Percentiles rank a stretch among this genome's conserved stretches.
phyloP scores from a whole-genome alignment of 2,888 invertebrate genomes.

The Ceriagrion tenellum region DNA sequence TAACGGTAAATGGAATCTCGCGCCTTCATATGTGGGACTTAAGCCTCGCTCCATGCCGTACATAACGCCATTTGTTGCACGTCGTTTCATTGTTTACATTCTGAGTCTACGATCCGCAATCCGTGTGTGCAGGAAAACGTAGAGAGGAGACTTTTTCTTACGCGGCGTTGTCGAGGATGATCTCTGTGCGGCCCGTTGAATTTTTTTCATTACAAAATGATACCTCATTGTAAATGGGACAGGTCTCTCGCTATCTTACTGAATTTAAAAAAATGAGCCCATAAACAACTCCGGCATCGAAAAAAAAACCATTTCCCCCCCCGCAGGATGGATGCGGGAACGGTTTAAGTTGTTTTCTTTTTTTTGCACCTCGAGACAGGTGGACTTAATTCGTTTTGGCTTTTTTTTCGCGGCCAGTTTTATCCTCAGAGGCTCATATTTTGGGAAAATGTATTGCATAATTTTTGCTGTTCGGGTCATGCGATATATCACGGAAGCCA shows the following conservation, averaged over 20 bases:
- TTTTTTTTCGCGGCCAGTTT: neutral
- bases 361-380: neutral
- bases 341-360: neutral
- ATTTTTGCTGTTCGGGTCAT: neutral
- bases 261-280: neutral
- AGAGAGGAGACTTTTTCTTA: too few species aligned
- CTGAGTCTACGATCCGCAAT: too few species aligned
- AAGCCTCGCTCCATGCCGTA: too few species aligned
- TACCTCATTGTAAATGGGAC: neutral
- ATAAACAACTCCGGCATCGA: neutral
- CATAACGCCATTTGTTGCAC: too few species aligned
- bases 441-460: neutral
- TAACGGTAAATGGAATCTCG: too few species aligned
- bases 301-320: neutral
- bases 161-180: neutral
- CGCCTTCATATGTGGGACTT: too few species aligned
- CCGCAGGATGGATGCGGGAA: neutral
- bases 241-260: neutral
- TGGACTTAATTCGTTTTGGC: neutral
- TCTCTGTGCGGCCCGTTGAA: neutral
- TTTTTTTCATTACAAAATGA: neutral
- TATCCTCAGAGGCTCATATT: neutral
- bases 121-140: too few species aligned
- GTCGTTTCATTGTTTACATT: too few species aligned
- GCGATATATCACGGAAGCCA: neutral